Percentiles rank a stretch among this genome's conserved stretches.
Conservation (phyloP, 2,888 invertebrate genomes). For the Atherix ibis region DNA sequence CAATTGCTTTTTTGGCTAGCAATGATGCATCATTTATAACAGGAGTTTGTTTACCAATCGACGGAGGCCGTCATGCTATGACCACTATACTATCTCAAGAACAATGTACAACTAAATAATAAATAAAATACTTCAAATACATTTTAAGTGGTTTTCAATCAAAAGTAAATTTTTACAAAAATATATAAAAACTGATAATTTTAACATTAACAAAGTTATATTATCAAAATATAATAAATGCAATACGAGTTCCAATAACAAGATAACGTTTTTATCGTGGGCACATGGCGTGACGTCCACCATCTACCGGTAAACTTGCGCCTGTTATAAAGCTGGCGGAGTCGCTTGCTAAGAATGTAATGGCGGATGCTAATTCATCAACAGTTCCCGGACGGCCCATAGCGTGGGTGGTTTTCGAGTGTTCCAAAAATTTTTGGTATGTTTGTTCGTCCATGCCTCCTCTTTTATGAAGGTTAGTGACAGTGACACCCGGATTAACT, state of each 20-base stretch:
- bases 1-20: slow-evolving; percentile 73
- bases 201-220: no score
- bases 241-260: no score
- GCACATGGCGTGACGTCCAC: slow-evolving; percentile 88
- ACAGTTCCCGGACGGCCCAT: slow-evolving; percentile 72
- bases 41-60: slow-evolving; percentile 66
- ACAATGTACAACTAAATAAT: no score
- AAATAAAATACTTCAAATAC: not conserved
- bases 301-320: slow-evolving; percentile 77
- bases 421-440: slow-evolving; percentile 71
- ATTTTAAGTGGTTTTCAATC: no score
- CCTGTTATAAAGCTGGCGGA: slow-evolving; percentile 84
- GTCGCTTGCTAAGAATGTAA: slow-evolving; percentile 82
- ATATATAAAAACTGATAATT: no score
- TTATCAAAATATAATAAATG: no score
- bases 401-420: slow-evolving; percentile 77
- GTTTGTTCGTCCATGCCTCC: slow-evolving; percentile 72
- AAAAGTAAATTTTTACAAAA: no score
- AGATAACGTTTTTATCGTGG: slow-evolving; percentile 53
- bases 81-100: no score
- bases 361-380: slow-evolving; percentile 76
- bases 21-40: slow-evolving; percentile 69
- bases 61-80: slow-evolving; percentile 79
- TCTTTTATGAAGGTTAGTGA: slow-evolving; percentile 74
- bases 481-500: slow-evolving; percentile 80